Conservation (phyloP, 2,888 invertebrate species). For the Adelphocoris suturalis region DNA sequence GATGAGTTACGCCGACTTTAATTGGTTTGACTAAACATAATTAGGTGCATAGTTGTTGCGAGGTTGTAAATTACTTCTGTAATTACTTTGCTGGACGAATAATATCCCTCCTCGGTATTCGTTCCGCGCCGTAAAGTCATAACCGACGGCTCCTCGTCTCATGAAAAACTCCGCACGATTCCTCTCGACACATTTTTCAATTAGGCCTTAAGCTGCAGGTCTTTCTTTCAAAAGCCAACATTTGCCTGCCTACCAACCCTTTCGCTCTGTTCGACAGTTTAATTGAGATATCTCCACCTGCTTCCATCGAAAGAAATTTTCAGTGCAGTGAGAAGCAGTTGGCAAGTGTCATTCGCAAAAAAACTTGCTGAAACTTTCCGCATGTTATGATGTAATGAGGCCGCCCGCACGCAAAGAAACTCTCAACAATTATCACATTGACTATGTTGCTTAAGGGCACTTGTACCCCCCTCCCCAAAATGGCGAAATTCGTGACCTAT, state of each 20-base stretch:
- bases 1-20: conserved; percentile 32
- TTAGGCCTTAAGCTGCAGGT: neutral
- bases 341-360: no score
- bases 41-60: conserved; percentile 41
- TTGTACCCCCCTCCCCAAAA: no score
- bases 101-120: neutral
- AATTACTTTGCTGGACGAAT: conserved; percentile 7
- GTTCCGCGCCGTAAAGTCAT: conserved; percentile 31
- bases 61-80: conserved; percentile 43
- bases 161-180: neutral
- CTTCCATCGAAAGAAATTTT: neutral
- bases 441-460: no score
- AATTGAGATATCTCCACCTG: neutral
- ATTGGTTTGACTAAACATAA: conserved; percentile 39
- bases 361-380: no score
- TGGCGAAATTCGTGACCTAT: no score
- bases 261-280: neutral
- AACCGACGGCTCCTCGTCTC: neutral
- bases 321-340: neutral
- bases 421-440: no score
- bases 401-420: no score
- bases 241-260: neutral
- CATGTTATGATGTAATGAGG: no score
- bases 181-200: conserved; percentile 1
- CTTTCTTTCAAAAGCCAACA: neutral